phyloP scores from a whole-genome alignment of 2,113 vertebrate genomes.

The Eubucco bourcierii region DNA sequence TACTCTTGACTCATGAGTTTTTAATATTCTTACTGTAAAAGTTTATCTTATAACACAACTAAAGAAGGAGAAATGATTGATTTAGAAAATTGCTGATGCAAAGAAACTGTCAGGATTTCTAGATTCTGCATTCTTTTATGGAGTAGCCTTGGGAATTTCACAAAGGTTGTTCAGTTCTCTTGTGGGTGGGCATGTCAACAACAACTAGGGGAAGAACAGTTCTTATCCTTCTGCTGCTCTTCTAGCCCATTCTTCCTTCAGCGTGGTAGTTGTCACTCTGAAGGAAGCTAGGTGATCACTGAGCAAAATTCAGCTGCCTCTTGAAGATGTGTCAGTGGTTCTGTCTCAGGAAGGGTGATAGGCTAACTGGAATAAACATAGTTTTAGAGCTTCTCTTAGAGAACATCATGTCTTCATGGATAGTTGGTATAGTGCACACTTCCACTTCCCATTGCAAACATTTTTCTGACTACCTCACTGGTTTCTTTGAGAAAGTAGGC shows the following conservation, averaged over 20 bases:
- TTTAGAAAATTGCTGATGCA: background rate
- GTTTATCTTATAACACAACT: background rate
- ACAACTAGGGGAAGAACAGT: background rate
- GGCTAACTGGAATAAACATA: background rate
- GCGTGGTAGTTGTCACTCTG: rapidly evolving
- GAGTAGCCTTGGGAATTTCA: background rate
- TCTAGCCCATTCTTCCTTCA: background rate
- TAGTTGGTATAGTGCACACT: background rate
- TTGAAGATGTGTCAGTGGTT: background rate
- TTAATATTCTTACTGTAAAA: background rate
- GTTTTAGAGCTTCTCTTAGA: background rate
- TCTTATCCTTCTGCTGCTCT: background rate
- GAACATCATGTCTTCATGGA: background rate
- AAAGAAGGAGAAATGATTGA: background rate
- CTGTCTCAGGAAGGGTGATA: background rate
- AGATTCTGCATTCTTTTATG: background rate
- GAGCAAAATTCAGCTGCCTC: background rate
- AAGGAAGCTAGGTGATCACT: background rate
- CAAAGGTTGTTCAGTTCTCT: background rate
- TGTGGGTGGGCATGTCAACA: background rate
- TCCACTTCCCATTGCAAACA: background rate
- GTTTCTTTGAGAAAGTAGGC: background rate
- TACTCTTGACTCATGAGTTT: background rate
- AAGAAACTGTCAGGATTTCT: background rate
- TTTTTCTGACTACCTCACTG: background rate